Conservation (phyloP, 2,113 vertebrate genomes). For the Procavia capensis region DNA sequence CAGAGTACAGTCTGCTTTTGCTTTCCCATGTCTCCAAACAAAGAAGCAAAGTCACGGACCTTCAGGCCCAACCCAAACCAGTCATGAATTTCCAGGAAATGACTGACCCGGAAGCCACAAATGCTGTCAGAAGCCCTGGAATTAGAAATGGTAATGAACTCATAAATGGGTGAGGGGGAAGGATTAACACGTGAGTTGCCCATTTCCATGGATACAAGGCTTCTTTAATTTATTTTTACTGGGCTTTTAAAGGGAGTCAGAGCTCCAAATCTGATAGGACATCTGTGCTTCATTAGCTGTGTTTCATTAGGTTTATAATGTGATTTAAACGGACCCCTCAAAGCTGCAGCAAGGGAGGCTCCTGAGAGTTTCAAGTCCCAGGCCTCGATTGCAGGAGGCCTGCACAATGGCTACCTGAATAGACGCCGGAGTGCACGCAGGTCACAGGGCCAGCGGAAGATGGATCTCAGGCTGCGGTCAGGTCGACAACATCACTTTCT, state of each 20-base stretch:
- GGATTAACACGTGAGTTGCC: constrained; percentile 58
- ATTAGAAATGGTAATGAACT: constrained; percentile 65
- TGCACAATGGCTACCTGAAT: background rate
- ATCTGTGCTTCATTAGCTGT: constrained; percentile 80
- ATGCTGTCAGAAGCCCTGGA: constrained; percentile 54
- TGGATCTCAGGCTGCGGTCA: constrained; percentile 47
- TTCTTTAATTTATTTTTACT: constrained; percentile 74
- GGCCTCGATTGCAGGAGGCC: constrained; percentile 24
- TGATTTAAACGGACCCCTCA: constrained; percentile 69
- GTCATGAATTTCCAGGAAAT: constrained; percentile 46
- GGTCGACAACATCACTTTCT: constrained; percentile 44
- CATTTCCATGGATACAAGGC: constrained; percentile 70
- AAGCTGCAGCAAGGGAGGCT: constrained; percentile 65
- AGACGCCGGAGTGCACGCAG: background rate
- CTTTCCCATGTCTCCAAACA: background rate
- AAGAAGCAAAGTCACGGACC: background rate
- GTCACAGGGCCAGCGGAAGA: constrained; percentile 4
- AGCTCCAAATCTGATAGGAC: constrained; percentile 72
- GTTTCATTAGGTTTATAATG: constrained; percentile 79
- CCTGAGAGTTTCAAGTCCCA: constrained; percentile 55
- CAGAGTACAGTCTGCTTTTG: background rate
- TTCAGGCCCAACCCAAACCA: background rate
- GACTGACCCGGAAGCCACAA: constrained; percentile 58
- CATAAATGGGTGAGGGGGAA: constrained; percentile 57
- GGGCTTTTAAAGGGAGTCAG: constrained; percentile 68